Evolutionary conservation across 2,888 invertebrate genomes (phyloP).

Genomic region (Pecten maximus): DNA sequence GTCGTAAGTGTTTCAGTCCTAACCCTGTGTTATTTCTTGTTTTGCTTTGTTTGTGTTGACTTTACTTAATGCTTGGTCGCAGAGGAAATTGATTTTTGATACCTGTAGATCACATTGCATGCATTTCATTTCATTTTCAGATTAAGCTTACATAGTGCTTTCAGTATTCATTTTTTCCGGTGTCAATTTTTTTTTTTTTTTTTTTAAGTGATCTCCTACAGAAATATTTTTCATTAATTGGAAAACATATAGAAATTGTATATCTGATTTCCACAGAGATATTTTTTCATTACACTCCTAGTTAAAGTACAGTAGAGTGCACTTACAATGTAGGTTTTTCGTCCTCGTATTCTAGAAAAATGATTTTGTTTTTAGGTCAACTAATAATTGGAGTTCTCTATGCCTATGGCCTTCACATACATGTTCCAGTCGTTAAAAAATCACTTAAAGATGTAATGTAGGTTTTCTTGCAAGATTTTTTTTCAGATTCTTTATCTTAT

Average conservation of each 20-base stretch:
- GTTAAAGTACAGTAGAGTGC: background rate
- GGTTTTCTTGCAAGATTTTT: no score
- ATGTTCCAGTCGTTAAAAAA: no score
- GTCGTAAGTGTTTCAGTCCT: constrained; percentile 57
- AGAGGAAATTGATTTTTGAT: background rate
- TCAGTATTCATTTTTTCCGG: background rate
- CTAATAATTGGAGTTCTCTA: no score
- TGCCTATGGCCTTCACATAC: no score
- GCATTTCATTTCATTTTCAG: background rate
- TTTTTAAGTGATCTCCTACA: background rate
- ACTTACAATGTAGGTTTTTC: background rate
- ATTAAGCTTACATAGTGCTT: background rate
- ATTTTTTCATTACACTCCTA: background rate
- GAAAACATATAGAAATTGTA: background rate
- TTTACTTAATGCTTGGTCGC: background rate
- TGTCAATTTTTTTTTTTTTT: background rate
- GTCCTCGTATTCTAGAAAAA: background rate
- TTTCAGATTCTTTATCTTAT: no score
- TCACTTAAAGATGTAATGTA: no score
- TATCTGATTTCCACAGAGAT: background rate
- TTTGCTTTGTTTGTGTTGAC: background rate
- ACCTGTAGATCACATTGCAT: background rate
- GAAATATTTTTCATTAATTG: background rate
- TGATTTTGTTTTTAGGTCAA: no score
- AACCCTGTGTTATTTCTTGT: constrained; percentile 22